Percentiles rank a stretch among this genome's conserved stretches.
Conservation (phyloP, 2,797 vertebrate genomes). For the Hipposideros larvatus region DNA sequence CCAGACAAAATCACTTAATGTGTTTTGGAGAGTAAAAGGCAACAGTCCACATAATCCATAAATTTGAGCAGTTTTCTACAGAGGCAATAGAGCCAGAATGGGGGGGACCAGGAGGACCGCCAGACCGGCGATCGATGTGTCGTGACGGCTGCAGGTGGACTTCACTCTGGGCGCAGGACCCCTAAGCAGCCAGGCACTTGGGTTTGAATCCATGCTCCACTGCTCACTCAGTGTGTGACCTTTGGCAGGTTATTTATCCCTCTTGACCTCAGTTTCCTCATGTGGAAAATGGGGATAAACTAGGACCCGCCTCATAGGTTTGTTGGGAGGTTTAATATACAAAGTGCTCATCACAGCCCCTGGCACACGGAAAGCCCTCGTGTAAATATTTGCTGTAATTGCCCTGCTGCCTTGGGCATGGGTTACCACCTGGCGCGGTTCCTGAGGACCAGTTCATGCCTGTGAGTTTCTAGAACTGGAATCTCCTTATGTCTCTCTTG, state of each 20-base stretch:
- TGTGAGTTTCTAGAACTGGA: not conserved
- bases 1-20: conserved; percentile 81
- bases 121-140: fast-evolving
- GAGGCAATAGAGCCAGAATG: not conserved
- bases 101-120: not conserved
- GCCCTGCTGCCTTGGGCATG: not conserved
- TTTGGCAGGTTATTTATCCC: not conserved
- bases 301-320: not conserved
- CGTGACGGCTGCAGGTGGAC: not conserved
- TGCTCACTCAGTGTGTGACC: fast-evolving
- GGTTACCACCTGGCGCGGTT: not conserved
- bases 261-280: not conserved
- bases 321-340: not conserved
- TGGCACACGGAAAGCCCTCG: not conserved
- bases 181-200: not conserved
- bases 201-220: not conserved
- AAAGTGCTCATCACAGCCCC: no score
- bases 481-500: fast-evolving
- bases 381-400: not conserved
- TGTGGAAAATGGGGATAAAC: not conserved
- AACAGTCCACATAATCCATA: conserved; percentile 75
- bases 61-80: conserved; percentile 53
- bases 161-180: fast-evolving
- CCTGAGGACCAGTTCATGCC: fast-evolving
- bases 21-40: conserved; percentile 80